Evolutionary conservation across 2,797 vertebrate species (phyloP).

Genomic region (Gymnothorax javanicus): DNA sequence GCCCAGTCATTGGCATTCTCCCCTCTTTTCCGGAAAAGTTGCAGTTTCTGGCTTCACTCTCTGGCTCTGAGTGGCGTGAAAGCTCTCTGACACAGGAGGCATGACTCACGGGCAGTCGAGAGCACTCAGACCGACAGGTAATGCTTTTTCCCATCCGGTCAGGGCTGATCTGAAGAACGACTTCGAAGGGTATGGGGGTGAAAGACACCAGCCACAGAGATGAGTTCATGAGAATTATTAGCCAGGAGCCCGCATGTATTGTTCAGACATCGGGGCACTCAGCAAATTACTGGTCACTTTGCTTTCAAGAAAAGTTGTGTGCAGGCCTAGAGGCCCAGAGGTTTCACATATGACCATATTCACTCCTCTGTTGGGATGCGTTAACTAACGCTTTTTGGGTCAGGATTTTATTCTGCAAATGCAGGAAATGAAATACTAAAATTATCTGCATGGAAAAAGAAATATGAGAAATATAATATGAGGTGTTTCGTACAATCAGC

Average conservation of each 20-base stretch:
- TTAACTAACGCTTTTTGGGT: too few relatives aligned
- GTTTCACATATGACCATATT: background rate
- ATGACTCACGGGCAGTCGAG: background rate
- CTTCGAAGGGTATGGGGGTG: background rate
- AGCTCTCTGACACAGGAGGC: background rate
- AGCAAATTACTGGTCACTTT: background rate
- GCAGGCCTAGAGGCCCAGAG: background rate
- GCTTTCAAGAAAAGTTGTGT: background rate
- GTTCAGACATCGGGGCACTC: background rate
- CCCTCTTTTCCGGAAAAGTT: background rate
- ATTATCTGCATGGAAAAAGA: too few relatives aligned
- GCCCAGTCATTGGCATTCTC: background rate
- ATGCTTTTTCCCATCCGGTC: background rate
- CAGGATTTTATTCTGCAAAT: too few relatives aligned
- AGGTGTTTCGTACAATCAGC: too few relatives aligned
- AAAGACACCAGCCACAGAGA: background rate
- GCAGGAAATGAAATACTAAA: too few relatives aligned
- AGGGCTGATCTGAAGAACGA: conserved; percentile 10
- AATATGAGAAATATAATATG: too few relatives aligned
- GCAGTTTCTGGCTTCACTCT: background rate
- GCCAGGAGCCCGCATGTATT: background rate
- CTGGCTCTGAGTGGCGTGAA: background rate
- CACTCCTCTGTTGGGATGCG: background rate
- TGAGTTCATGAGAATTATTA: background rate
- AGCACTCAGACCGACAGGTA: background rate